Evolutionary conservation across 1,140 invertebrate species (phyloP).

Genomic region (Ceratoteleas bidentatus): DNA sequence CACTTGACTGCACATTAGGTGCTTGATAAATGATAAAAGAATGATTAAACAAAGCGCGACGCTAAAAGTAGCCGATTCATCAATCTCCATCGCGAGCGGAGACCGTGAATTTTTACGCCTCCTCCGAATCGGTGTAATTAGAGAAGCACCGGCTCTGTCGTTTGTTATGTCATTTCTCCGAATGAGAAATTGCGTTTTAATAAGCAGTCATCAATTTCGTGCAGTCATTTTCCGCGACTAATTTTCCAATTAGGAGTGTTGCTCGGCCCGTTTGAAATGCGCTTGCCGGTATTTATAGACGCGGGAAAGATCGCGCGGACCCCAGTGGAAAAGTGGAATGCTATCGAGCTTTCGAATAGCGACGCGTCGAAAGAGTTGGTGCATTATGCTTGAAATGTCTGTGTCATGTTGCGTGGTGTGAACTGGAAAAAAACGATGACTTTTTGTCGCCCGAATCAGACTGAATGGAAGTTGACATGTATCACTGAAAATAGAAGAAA

Average conservation of each 20-base stretch:
- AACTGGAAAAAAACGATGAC: too few relatives aligned
- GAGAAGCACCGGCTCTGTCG: slow-evolving; percentile 26
- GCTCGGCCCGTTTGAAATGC: slow-evolving; percentile 10
- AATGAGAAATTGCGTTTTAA: slow-evolving; percentile 39
- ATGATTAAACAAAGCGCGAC: slow-evolving; percentile 64
- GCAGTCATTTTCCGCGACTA: slow-evolving; percentile 35
- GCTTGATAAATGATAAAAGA: slow-evolving; percentile 62
- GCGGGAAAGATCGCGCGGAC: too few relatives aligned
- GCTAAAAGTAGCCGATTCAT: slow-evolving; percentile 55
- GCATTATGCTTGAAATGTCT: neutral
- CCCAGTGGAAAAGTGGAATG: slow-evolving; percentile 3
- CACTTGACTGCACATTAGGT: slow-evolving; percentile 38
- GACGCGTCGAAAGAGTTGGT: neutral
- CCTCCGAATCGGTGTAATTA: slow-evolving; percentile 29
- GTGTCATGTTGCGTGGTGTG: too few relatives aligned
- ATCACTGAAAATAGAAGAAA: too few relatives aligned
- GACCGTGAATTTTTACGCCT: slow-evolving; percentile 47
- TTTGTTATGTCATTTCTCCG: slow-evolving; percentile 29
- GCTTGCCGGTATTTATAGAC: slow-evolving; percentile 31
- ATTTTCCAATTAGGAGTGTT: slow-evolving; percentile 31
- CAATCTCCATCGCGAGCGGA: slow-evolving; percentile 51
- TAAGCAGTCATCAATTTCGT: slow-evolving; percentile 39
- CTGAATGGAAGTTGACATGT: too few relatives aligned
- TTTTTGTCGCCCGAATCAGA: too few relatives aligned
- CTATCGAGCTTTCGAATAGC: slow-evolving; percentile 4